Percentiles rank a stretch among this genome's conserved stretches.
These are phyloP conservation scores for Dendropsophus ebraccatus DNA, from an alignment of 2,113 vertebrate species.

Conservation along the genomic window DNA sequence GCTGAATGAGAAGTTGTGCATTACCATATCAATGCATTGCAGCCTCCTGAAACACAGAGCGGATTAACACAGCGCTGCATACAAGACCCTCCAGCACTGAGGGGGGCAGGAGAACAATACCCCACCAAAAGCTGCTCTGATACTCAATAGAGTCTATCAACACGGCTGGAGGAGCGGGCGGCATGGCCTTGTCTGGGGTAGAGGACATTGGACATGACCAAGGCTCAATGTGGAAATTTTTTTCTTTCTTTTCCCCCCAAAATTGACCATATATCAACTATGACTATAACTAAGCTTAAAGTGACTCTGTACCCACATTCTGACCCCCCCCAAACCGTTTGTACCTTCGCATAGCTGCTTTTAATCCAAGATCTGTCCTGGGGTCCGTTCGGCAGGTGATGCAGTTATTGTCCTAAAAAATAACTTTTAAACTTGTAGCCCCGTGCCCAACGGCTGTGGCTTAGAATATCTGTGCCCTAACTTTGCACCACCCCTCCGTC, in stretches of 20 bases:
- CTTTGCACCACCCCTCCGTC: too few species aligned
- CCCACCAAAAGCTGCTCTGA: conserved; percentile 17
- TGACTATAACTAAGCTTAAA: background rate
- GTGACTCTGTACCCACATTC: too few species aligned
- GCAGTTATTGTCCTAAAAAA: too few species aligned
- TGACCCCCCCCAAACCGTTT: too few species aligned
- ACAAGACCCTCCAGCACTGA: conserved; percentile 43
- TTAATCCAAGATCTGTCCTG: too few species aligned
- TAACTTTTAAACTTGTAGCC: too few species aligned
- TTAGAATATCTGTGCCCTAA: too few species aligned
- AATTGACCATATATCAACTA: background rate
- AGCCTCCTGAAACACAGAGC: conserved; percentile 37
- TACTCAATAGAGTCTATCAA: conserved; percentile 18
- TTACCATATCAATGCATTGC: conserved; percentile 56
- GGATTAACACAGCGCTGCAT: conserved; percentile 42
- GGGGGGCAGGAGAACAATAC: conserved; percentile 33
- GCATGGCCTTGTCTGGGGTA: conserved; percentile 16
- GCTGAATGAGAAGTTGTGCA: conserved; percentile 30
- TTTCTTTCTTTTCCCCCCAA: background rate
- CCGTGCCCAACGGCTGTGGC: too few species aligned
- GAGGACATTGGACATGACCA: conserved; percentile 12
- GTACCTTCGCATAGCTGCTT: too few species aligned
- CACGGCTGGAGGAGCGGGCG: conserved; percentile 12
- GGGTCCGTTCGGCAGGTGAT: too few species aligned
- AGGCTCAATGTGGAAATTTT: background rate